Evolutionary conservation across 2,113 vertebrate species (phyloP).

Genomic region (Anseranas semipalmata): DNA sequence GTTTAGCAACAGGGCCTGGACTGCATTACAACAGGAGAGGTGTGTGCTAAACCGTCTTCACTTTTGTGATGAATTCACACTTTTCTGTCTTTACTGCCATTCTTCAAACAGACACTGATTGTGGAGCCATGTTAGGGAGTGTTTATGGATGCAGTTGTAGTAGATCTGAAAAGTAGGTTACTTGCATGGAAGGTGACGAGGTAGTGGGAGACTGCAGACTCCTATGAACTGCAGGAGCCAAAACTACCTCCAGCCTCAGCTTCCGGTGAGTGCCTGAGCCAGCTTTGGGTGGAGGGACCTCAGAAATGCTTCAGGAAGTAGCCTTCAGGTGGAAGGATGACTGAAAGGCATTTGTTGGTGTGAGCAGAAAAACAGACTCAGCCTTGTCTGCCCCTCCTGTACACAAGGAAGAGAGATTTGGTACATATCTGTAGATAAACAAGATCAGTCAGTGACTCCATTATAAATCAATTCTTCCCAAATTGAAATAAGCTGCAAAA

Average conservation of each 20-base stretch:
- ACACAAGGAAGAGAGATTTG: not conserved
- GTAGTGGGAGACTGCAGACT: not conserved
- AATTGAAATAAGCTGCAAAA: not conserved
- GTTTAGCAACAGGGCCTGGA: not conserved
- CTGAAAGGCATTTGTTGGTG: not conserved
- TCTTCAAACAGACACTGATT: not conserved
- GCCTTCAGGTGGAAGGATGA: not conserved
- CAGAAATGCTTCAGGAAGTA: not conserved
- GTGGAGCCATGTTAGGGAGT: not conserved
- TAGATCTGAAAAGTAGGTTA: not conserved
- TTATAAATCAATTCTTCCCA: not conserved
- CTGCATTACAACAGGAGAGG: not conserved
- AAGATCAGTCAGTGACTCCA: not conserved
- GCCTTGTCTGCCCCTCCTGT: not conserved
- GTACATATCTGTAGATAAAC: not conserved
- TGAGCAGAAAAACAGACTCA: not conserved
- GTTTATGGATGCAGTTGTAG: not conserved
- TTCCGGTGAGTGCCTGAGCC: not conserved
- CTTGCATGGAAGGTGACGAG: not conserved
- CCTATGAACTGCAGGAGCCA: not conserved
- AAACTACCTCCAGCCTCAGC: not conserved
- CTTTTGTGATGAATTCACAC: not conserved
- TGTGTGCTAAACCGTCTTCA: not conserved
- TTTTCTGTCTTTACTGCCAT: not conserved
- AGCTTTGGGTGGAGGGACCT: not conserved